Conservation (phyloP, 2,888 invertebrate genomes). For the Erannis defoliaria region DNA sequence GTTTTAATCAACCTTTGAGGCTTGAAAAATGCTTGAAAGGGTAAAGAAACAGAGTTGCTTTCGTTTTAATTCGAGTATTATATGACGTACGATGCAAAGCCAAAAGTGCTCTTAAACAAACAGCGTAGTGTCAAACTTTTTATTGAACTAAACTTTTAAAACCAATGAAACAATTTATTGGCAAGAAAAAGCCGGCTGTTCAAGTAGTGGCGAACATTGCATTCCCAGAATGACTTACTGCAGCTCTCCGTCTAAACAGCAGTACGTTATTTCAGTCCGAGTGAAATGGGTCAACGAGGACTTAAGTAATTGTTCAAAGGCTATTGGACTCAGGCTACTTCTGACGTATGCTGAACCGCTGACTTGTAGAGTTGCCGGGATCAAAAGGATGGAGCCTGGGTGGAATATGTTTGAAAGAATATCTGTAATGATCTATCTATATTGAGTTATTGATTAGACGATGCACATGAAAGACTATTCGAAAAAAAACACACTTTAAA, state of each 20-base stretch:
- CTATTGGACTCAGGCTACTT: conserved; percentile 52
- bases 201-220: neutral
- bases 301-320: conserved; percentile 71
- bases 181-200: neutral
- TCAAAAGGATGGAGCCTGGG: neutral
- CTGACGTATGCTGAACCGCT: conserved; percentile 25
- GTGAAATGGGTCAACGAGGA: conserved; percentile 72
- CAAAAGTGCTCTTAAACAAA: neutral
- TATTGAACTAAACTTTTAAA: neutral
- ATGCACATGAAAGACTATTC: too few relatives aligned
- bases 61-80: too few relatives aligned
- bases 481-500: too few relatives aligned
- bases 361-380: conserved; percentile 16
- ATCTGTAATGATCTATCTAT: neutral
- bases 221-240: neutral
- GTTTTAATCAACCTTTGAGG: too few relatives aligned
- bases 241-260: conserved; percentile 12
- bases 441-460: too few relatives aligned
- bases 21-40: too few relatives aligned
- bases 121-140: neutral
- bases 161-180: neutral
- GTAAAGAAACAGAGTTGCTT: too few relatives aligned
- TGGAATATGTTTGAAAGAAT: neutral
- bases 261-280: conserved; percentile 35
- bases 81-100: too few relatives aligned